Base-by-base conservation (phyloP, 37 sponge, comb jelly and placozoan species). In the Dysidea cf. avara region DNA sequence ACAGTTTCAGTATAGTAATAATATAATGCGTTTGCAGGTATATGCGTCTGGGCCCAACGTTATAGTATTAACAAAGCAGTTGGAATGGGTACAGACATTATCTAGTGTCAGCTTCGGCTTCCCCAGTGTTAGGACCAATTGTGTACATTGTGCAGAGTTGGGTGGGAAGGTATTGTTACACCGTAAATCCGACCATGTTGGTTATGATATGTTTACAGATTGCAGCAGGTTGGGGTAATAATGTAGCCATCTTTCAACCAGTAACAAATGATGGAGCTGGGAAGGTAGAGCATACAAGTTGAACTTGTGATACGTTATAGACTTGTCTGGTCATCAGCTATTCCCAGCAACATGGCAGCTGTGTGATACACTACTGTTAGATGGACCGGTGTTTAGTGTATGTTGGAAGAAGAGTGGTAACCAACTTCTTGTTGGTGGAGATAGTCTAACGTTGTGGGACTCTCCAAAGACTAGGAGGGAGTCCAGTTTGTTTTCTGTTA, bases 1-100 rank as follows among this genome's bases (percentile, higher is more conserved):
- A 21, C 12, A 18, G 7, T 7, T 14, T 50, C 3, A 3, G 3
- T 29, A 47, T 28, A 18, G 26, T 50, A 3, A 13, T 24, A 3
- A 3, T 74, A 1, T 39, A 16, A 11, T 22, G 28, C 51, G 53
- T 51, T 58, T n/a, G 14, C 59, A 94, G 94, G 92, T 78, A 16
- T 94, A 89, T 74, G 90, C 91, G 11, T 94, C 90, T 14, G 94
- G 87, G 13, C 70, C 63, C 26, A 78, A 81, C 66, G 74, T 89
- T 7, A 74, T 94, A 7, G 43, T 94, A 12, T 48, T 94, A 33
- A 74, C 81, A 47, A 73, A 70, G 34, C 48, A 58, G 2, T 50
- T 94, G 64, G 69, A 68, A 33, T 78, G 73, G 51, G 16, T 94
- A 0, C 94, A 94, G 87, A 89, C 87, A 11, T 67, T 94, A 18